Evolutionary conservation across 2,797 vertebrate genomes (phyloP), one percentile per base, ranked within the genome.

Genomic region (Xerus rutilus): DNA sequence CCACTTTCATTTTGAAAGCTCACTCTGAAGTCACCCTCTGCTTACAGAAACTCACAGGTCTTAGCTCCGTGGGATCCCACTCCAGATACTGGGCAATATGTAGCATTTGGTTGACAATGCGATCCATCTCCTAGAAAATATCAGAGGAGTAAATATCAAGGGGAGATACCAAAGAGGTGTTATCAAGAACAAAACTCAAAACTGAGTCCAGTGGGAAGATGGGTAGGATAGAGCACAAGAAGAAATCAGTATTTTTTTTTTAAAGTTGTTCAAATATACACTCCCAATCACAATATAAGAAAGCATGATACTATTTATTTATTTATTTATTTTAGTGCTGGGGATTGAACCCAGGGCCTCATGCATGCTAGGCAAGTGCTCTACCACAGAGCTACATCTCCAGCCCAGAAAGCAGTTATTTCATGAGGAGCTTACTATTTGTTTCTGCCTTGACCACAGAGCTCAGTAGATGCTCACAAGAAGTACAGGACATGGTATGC

Each of bases 81-180:
- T 99, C 99, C 98, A 99, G 98, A 97, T 99, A 99, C 97, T 99
- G 99, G 0, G 99, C 99, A 39, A 99, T 99, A 0, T 99, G 99
- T 67, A 99, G 99, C 99, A 99, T 99, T 98, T 99, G 99, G 97
- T 98, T 99, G 97, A 99, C 99, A 97, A 99, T 99, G 10, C 99
- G 99, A 96, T 99, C 99, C 97, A 99, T 98, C 97, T 99, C 99
- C 99, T 99, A 69, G 62, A 92, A 97, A 28, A 89, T 0, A 20
- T 25, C 0, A 23, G 73, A 49, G 52, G 8, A 32, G 81, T 57
- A 96, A 73, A 92, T 0, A 14, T 45, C 0, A 17, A 57, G 47
- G 45, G 5, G 21, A 91, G 69, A 49, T 43, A 59, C 30, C 0
- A 64, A 91, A 67, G 52, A 70, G 0, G 0, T 17, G 30, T 62